These are phyloP conservation scores for Hypercompe scribonia DNA, from an alignment of 2,888 invertebrate species.

Conservation along the genomic window DNA sequence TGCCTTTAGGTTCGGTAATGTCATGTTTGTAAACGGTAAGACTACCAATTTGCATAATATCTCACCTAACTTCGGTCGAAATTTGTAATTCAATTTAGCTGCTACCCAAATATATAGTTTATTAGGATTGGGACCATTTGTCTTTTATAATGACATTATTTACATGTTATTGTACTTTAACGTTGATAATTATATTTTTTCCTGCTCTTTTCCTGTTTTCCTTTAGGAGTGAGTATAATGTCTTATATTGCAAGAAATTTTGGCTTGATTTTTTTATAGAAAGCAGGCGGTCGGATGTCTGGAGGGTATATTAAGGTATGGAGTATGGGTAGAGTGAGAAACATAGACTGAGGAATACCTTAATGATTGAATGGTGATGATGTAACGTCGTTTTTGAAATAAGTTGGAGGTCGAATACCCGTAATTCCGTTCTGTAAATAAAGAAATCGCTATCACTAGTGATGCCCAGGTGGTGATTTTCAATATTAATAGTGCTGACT, in stretches of 20 bases:
- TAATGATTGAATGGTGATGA: no score
- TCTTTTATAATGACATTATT: slow-evolving; percentile 51
- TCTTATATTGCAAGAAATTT: no score
- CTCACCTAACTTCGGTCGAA: slow-evolving; percentile 60
- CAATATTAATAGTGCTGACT: no score
- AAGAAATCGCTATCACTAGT: not conserved
- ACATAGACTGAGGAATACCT: not conserved
- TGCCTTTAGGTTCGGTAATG: slow-evolving; percentile 43
- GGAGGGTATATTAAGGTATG: not conserved
- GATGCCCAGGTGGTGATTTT: not conserved
- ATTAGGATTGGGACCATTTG: slow-evolving; percentile 58
- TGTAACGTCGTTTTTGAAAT: not conserved
- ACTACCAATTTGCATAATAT: slow-evolving; percentile 69
- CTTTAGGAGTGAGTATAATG: not conserved
- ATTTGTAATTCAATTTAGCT: slow-evolving; percentile 71
- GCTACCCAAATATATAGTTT: slow-evolving; percentile 59
- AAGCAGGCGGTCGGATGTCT: not conserved
- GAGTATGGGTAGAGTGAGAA: not conserved
- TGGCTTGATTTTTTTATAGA: not conserved
- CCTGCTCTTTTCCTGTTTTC: not conserved
- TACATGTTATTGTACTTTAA: slow-evolving; percentile 23
- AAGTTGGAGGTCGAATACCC: not conserved
- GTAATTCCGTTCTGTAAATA: not conserved
- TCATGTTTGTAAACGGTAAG: slow-evolving; percentile 54
- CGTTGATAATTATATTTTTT: not conserved